Evolutionary conservation across 2,113 vertebrate genomes (phyloP).

Genomic region (Poicephalus gulielmi): DNA sequence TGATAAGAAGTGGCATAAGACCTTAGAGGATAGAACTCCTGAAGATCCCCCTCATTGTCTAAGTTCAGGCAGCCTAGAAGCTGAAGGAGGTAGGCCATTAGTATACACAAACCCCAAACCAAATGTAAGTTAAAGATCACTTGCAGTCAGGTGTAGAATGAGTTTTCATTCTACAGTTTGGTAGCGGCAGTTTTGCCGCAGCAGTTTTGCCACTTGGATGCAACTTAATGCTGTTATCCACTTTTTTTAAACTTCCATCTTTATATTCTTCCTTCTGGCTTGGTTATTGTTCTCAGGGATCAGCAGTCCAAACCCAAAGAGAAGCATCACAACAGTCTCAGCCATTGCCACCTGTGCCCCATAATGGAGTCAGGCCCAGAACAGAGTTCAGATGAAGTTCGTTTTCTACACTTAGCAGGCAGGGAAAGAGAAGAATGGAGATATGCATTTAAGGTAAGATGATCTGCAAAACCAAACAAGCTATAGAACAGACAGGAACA

Average conservation of each 20-base stretch:
- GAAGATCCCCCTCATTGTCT: not conserved
- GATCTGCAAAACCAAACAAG: not conserved
- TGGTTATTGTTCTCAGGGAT: rapidly evolving
- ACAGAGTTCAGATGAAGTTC: not conserved
- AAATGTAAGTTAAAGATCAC: not conserved
- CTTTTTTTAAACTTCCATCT: not conserved
- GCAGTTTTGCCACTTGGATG: not conserved
- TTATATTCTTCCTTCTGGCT: not conserved
- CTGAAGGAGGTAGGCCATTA: not conserved
- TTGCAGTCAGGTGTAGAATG: not conserved
- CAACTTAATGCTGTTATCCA: rapidly evolving
- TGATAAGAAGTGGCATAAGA: rapidly evolving
- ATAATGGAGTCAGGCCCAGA: not conserved
- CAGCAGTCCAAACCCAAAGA: not conserved
- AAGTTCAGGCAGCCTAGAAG: not conserved
- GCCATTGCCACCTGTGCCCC: not conserved
- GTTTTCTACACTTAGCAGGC: not conserved
- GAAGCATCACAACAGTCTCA: not conserved
- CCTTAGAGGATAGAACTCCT: not conserved
- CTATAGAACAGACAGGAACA: not conserved
- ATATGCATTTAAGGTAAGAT: not conserved
- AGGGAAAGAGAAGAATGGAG: not conserved
- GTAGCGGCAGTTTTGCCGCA: not conserved
- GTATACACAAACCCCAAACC: not conserved
- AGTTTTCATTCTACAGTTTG: not conserved